Conservation (phyloP, 2,113 vertebrate genomes). For the Cygnus atratus region DNA sequence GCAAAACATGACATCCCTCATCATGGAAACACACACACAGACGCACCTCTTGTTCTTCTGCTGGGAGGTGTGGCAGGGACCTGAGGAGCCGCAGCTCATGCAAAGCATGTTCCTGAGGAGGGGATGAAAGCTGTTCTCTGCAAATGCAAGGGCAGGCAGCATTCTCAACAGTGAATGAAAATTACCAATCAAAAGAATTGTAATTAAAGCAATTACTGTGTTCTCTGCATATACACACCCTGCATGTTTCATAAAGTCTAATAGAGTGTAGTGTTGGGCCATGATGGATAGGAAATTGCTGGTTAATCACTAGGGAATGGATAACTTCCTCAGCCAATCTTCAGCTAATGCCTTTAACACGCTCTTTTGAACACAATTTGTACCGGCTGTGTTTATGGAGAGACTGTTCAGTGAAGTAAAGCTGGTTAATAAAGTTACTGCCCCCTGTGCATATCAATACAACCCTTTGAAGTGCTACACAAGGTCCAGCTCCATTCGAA, state of each 20-base stretch:
- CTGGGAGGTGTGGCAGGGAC: neutral
- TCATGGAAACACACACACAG: neutral
- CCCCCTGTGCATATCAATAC: neutral
- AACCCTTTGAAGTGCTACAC: neutral
- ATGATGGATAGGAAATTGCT: slow-evolving; percentile 9
- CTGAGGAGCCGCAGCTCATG: neutral
- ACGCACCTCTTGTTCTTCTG: neutral
- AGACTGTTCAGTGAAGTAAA: neutral
- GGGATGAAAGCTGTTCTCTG: neutral
- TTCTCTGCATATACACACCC: neutral
- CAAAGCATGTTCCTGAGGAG: neutral
- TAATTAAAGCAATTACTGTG: slow-evolving; percentile 22
- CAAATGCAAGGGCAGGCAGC: neutral
- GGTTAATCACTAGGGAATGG: neutral
- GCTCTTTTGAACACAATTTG: neutral
- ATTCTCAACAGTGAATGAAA: neutral
- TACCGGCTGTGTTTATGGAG: neutral
- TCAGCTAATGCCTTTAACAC: slow-evolving; percentile 19
- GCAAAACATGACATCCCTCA: neutral
- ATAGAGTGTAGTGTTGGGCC: neutral
- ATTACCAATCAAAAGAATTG: slow-evolving; percentile 7
- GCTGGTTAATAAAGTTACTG: neutral
- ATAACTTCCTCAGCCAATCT: slow-evolving; percentile 6
- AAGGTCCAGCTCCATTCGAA: neutral
- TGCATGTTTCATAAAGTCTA: neutral